phyloP scores from a whole-genome alignment of 1,140 invertebrate genomes.

The Megalopta genalis region DNA sequence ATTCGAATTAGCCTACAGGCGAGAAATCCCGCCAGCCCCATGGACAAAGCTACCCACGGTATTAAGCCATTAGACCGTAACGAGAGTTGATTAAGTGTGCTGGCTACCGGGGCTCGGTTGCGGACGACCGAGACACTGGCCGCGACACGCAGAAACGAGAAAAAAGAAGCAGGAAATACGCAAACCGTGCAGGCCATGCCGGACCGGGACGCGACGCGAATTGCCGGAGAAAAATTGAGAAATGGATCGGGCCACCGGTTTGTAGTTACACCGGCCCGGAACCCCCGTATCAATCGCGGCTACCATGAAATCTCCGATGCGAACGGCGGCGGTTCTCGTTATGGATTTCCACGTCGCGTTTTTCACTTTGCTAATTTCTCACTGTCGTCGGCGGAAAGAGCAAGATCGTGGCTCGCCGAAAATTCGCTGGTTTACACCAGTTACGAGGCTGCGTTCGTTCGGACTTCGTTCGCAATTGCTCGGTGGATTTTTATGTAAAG shows the following conservation, averaged over 20 bases:
- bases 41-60: slow-evolving; percentile 59
- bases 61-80: slow-evolving; percentile 66
- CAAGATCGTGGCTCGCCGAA: background rate
- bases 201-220: background rate
- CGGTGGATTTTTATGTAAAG: too few species aligned
- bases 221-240: slow-evolving; percentile 21
- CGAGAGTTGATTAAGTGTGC: slow-evolving; percentile 65
- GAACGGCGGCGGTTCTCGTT: too few species aligned
- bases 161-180: too few species aligned
- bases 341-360: too few species aligned
- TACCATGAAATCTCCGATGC: too few species aligned
- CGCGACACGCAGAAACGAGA: slow-evolving; percentile 44
- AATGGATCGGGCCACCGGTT: background rate
- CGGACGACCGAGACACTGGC: slow-evolving; percentile 38
- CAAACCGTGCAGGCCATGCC: background rate
- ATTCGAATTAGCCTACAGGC: slow-evolving; percentile 57
- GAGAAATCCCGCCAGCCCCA: slow-evolving; percentile 32
- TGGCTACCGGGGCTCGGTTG: slow-evolving; percentile 14
- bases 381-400: background rate
- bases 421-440: too few species aligned
- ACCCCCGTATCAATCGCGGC: too few species aligned
- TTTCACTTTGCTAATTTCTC: too few species aligned
- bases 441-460: too few species aligned
- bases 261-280: too few species aligned
- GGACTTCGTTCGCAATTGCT: too few species aligned